Conservation (phyloP, 1,140 invertebrate species). For the Rhyacophila brunnea region DNA sequence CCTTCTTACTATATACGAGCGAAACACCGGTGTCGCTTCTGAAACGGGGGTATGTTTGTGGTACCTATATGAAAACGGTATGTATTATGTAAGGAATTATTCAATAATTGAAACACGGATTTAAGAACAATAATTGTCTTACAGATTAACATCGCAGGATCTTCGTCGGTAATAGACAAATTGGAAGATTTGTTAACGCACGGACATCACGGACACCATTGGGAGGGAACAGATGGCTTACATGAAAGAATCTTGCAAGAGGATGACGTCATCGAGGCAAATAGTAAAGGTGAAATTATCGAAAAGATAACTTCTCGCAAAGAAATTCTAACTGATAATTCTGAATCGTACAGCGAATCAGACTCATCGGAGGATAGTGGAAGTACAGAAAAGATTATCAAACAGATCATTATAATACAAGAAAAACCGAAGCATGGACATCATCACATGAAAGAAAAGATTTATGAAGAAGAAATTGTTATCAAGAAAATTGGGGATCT, state of each 20-base stretch:
- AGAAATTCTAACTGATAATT: conserved; percentile 27
- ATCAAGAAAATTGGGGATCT: conserved; percentile 29
- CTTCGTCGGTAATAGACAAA: conserved; percentile 14
- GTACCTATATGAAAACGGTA: too few relatives aligned
- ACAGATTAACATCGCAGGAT: conserved; percentile 29
- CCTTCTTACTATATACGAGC: too few relatives aligned
- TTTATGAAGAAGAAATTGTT: conserved; percentile 32
- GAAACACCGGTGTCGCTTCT: too few relatives aligned
- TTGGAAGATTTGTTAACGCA: conserved; percentile 23
- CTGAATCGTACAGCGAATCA: conserved; percentile 12
- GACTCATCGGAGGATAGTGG: conserved; percentile 21
- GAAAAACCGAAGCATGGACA: conserved; percentile 31
- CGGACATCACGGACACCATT: conserved; percentile 18
- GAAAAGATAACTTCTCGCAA: conserved; percentile 27
- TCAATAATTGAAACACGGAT: too few relatives aligned
- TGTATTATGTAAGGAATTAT: too few relatives aligned
- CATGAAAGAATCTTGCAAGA: conserved; percentile 24
- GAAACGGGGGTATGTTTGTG: too few relatives aligned
- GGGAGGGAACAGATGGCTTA: conserved; percentile 4
- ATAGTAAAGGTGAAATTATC: conserved; percentile 29
- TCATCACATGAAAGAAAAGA: conserved; percentile 30
- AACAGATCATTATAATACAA: conserved; percentile 32
- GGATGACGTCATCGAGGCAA: conserved; percentile 29
- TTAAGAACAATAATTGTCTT: conserved; percentile 3
- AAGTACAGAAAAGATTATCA: conserved; percentile 32